These are phyloP conservation scores for Dicrurus megarhynchus DNA, from an alignment of 2,113 vertebrate genomes.

Conservation along the genomic window DNA sequence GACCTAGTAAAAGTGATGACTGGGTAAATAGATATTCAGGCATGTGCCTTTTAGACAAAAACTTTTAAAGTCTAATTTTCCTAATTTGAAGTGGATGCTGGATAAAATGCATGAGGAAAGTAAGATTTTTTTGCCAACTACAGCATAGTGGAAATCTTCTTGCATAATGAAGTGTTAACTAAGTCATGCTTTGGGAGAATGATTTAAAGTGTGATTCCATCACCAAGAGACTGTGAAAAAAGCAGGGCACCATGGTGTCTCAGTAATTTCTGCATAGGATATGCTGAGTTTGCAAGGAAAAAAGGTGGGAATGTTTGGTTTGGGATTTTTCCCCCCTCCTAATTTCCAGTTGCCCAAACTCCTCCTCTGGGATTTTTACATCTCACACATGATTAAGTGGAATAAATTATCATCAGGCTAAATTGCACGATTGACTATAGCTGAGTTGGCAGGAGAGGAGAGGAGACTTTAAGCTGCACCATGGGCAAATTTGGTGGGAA, in stretches of 20 bases:
- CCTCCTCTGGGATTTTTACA: neutral
- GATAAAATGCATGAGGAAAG: slow-evolving; percentile 4
- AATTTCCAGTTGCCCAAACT: neutral
- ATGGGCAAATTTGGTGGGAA: neutral
- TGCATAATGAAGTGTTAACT: slow-evolving; percentile 43
- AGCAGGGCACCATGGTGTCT: neutral
- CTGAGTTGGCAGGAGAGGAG: neutral
- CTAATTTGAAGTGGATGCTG: slow-evolving; percentile 11
- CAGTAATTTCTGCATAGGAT: neutral
- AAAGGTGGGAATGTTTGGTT: slow-evolving; percentile 11
- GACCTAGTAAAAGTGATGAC: neutral
- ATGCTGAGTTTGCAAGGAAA: slow-evolving; percentile 32
- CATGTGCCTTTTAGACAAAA: neutral
- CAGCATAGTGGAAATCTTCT: slow-evolving; percentile 27
- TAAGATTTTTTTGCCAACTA: slow-evolving; percentile 1
- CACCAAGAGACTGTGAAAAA: neutral
- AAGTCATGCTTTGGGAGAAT: slow-evolving; percentile 34
- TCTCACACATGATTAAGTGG: neutral
- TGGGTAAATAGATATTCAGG: neutral
- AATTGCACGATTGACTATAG: neutral
- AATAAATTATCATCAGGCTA: slow-evolving; percentile 33
- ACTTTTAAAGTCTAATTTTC: neutral
- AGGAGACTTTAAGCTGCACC: neutral
- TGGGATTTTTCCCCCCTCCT: neutral
- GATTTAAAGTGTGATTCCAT: slow-evolving; percentile 55